Percentiles rank a stretch among this genome's conserved stretches.
These are phyloP conservation scores for Habrosyne pyritoides DNA, from an alignment of 2,888 invertebrate genomes.

Conservation along the genomic window DNA sequence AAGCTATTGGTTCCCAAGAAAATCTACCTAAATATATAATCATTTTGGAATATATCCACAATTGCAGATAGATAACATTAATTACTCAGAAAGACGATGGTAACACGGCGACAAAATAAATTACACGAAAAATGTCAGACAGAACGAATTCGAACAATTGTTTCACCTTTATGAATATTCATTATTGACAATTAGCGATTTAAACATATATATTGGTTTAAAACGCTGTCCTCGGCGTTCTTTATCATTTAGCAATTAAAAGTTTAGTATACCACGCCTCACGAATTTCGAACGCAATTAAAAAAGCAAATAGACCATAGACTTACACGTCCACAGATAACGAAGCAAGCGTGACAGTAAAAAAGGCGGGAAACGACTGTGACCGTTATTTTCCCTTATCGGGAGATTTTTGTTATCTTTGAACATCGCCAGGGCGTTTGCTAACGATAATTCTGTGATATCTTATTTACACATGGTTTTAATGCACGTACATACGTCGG, in stretches of 20 bases:
- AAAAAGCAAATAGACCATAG: constrained; percentile 62
- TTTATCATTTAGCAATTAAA: constrained; percentile 36
- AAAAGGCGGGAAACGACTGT: constrained; percentile 61
- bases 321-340: constrained; percentile 58
- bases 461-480: constrained; percentile 41
- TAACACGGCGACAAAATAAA: background rate
- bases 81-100: background rate
- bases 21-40: background rate
- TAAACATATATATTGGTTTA: constrained; percentile 41
- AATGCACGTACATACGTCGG: constrained; percentile 13
- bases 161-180: constrained; percentile 3
- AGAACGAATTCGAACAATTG: constrained; percentile 1
- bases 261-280: constrained; percentile 47
- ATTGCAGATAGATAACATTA: background rate
- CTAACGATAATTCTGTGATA: constrained; percentile 44
- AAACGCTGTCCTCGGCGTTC: constrained; percentile 27
- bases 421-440: constrained; percentile 53
- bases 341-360: constrained; percentile 53
- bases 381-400: constrained; percentile 70
- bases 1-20: no score
- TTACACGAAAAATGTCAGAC: background rate
- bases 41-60: no score
- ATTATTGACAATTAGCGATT: constrained; percentile 35
- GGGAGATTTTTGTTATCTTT: constrained; percentile 57
- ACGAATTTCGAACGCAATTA: constrained; percentile 56